Evolutionary conservation across 1,140 invertebrate species (phyloP), one percentile per base, ranked within the genome.

Genomic region (Drosophila arizonae): DNA sequence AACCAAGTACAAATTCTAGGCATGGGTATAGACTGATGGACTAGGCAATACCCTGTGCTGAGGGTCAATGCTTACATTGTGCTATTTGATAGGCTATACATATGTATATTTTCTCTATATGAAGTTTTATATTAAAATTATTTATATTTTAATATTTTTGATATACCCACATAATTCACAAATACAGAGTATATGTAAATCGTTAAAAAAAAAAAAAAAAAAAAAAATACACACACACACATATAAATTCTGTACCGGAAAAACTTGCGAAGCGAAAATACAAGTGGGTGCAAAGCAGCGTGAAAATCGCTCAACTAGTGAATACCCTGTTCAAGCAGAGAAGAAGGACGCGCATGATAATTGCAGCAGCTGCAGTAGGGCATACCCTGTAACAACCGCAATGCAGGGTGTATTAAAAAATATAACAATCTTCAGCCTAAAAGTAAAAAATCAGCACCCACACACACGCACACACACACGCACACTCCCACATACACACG

Each of bases 361-460:
- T 3, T 13, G 10, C 9, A 3, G 4, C 11, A 39, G 10, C 10
- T 39, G 36, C 36, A 60, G 58, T 43, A 54, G 61, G 28, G 28
- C 9, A 33, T 17, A 21, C 15, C 30, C 1, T n/a, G 3, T 3
- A 6, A n/a, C 26, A 13, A n/a, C 11, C 10, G 15, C 9, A 15
- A 2, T 9, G 11, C 8, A 61, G 39, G 33, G 51, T 55, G 56
- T 62, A 50, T 50, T 13, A 9, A 13, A 43, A 51, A 51, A 36
- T 6, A 48, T 54, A 81, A 73, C 78, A 76, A 67, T 70, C 65
- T 79, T 54, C 60, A 62, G 50, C 63, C 67, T 65, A 65, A 79
- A 70, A 79, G 72, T 79, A 43, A 76, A 79, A 87, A 81, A 87
- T 82, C 82, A 82, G 79, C 82, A 85, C 77, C 77, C 75, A 70